Conservation (phyloP, 1,140 invertebrate species). For the Brachionus rubens region DNA sequence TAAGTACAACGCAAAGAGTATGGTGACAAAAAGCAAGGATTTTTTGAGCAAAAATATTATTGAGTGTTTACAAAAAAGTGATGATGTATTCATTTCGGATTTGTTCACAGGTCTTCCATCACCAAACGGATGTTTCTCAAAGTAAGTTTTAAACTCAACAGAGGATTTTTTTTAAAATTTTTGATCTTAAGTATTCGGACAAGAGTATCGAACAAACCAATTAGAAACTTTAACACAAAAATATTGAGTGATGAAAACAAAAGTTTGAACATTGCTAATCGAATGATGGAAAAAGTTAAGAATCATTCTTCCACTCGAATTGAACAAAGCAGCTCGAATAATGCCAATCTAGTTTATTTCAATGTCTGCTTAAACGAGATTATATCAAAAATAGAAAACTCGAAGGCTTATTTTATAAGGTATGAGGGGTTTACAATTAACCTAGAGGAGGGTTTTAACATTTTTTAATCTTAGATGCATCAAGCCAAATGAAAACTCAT, state of each 20-base stretch:
- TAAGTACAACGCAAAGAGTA: background rate
- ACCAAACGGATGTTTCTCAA: slow-evolving; percentile 35
- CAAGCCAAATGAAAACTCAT: slow-evolving; percentile 38
- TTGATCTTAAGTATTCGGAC: background rate
- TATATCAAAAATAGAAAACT: slow-evolving; percentile 28
- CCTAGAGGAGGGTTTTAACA: background rate
- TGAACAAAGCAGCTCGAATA: slow-evolving; percentile 12
- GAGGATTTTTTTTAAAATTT: background rate
- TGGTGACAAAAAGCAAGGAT: slow-evolving; percentile 5
- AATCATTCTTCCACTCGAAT: background rate
- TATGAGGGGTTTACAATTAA: background rate
- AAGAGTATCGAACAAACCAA: background rate
- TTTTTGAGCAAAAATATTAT: slow-evolving; percentile 31
- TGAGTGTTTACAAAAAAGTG: slow-evolving; percentile 45
- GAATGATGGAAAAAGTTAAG: slow-evolving; percentile 36
- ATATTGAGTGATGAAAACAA: slow-evolving; percentile 6
- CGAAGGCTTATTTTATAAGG: slow-evolving; percentile 12
- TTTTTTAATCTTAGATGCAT: slow-evolving; percentile 10
- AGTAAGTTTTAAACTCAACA: background rate
- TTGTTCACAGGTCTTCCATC: slow-evolving; percentile 12
- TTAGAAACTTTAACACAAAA: slow-evolving; percentile 12
- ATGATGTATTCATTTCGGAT: slow-evolving; percentile 36
- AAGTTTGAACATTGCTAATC: slow-evolving; percentile 24
- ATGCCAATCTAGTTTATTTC: slow-evolving; percentile 36
- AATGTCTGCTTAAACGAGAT: slow-evolving; percentile 16